phyloP scores from a whole-genome alignment of 2,113 vertebrate genomes.

The Chloropsis cyanopogon region DNA sequence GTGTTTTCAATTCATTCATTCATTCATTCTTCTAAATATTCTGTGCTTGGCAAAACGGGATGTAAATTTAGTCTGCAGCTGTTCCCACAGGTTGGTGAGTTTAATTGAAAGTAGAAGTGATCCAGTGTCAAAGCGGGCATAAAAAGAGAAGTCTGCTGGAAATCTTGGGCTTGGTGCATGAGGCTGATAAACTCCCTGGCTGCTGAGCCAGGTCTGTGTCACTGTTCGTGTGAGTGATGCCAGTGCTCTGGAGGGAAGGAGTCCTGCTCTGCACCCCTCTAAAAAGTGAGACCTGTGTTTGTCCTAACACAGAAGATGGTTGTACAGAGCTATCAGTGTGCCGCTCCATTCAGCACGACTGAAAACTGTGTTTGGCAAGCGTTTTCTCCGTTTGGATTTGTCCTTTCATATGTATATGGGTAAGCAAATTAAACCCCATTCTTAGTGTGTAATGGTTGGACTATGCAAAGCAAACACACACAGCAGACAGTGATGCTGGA shows the following conservation, averaged over 20 bases:
- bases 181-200: neutral
- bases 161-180: neutral
- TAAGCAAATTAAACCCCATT: constrained; percentile 44
- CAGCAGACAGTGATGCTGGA: neutral
- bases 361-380: constrained; percentile 9
- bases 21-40: neutral
- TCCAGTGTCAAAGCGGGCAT: neutral
- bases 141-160: neutral
- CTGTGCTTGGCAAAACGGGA: neutral
- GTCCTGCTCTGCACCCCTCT: neutral
- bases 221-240: neutral
- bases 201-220: neutral
- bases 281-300: neutral
- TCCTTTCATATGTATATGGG: neutral
- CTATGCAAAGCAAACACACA: neutral
- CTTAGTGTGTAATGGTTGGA: neutral
- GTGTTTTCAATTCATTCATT: neutral
- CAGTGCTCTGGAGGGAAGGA: neutral
- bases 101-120: neutral
- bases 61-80: neutral
- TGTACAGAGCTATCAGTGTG: neutral
- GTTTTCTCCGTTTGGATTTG: neutral
- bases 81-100: neutral
- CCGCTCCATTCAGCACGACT: neutral
- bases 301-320: neutral